phyloP scores from a whole-genome alignment of 2,113 vertebrate species.

The Rhipidura dahli region DNA sequence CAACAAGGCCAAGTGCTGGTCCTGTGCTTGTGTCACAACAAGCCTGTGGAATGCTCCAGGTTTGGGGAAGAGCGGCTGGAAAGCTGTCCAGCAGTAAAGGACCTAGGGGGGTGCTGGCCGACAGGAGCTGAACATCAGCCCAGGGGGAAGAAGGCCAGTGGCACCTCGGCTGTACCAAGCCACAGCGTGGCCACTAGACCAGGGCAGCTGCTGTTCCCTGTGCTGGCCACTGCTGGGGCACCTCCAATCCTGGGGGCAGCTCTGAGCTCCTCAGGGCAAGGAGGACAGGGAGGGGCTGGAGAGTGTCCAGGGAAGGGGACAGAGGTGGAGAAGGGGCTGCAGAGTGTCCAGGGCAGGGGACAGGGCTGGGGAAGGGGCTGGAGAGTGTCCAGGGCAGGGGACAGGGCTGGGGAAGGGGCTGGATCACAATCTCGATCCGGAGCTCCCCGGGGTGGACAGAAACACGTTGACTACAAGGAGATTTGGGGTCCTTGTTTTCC shows the following conservation, averaged over 20 bases:
- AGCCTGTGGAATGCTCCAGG: fast-evolving
- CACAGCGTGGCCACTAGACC: not conserved
- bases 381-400: not conserved
- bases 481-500: not conserved
- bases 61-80: not conserved
- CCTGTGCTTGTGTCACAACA: not conserved
- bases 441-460: not conserved
- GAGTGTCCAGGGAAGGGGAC: not conserved
- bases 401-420: not conserved
- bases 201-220: not conserved
- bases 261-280: not conserved
- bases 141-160: not conserved
- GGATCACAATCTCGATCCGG: not conserved
- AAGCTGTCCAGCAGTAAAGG: not conserved
- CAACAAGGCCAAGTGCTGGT: fast-evolving
- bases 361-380: not conserved
- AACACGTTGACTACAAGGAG: not conserved
- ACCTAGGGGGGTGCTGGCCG: fast-evolving
- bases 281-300: fast-evolving
- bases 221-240: not conserved
- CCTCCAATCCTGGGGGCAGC: fast-evolving
- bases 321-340: not conserved
- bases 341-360: not conserved
- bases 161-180: not conserved
- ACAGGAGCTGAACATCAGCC: not conserved